phyloP scores from a whole-genome alignment of 2,888 invertebrate species.

The Sinohyriopsis cumingii region DNA sequence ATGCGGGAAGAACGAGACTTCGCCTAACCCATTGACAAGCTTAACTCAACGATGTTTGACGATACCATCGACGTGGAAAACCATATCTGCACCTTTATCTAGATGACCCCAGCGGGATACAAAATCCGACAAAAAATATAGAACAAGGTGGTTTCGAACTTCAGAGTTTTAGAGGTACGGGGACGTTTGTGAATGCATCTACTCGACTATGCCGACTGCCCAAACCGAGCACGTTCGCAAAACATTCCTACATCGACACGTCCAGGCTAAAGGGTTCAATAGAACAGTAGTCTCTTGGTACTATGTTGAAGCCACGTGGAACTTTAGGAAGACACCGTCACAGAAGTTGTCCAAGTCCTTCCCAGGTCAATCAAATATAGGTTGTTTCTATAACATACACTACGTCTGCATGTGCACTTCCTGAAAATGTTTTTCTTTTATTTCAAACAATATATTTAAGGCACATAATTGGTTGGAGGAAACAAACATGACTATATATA shows the following conservation, averaged over 20 bases:
- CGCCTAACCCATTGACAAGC: conserved; percentile 1
- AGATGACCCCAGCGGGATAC: conserved; percentile 2
- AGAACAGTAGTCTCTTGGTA: neutral
- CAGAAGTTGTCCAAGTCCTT: neutral
- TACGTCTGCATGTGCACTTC: no score
- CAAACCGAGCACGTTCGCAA: neutral
- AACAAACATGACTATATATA: no score
- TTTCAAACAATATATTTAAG: no score
- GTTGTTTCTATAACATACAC: no score
- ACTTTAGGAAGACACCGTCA: neutral
- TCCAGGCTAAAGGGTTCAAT: neutral
- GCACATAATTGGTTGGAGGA: no score
- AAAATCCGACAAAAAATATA: conserved; percentile 2
- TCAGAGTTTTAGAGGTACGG: conserved; percentile 6
- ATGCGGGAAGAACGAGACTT: conserved; percentile 7
- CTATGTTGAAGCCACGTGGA: neutral
- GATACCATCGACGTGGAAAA: conserved; percentile 2
- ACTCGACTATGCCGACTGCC: conserved; percentile 2
- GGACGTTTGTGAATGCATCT: conserved; percentile 1
- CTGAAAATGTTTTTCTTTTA: no score
- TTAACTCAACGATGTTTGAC: neutral
- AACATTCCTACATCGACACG: neutral
- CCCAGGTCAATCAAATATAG: no score
- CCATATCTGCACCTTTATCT: conserved; percentile 7
- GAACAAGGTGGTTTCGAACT: conserved; percentile 10